Percentiles rank a stretch among this genome's conserved stretches.
phyloP scores from a whole-genome alignment of 2,888 invertebrate species.

The Caenorhabditis imperialis region DNA sequence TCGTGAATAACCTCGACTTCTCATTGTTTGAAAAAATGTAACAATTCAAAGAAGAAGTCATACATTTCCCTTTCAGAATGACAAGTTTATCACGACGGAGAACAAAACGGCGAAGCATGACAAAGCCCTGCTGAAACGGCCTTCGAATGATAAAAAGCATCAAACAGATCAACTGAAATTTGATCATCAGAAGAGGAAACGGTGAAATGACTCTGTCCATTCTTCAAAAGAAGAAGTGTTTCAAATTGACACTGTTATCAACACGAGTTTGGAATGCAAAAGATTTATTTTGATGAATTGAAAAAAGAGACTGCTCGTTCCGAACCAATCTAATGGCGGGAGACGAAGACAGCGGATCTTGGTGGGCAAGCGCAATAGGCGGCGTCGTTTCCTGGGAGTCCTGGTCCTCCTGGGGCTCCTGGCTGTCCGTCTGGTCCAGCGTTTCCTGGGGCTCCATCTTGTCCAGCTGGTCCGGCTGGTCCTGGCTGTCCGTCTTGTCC shows the following conservation, averaged over 20 bases:
- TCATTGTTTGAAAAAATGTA: background rate
- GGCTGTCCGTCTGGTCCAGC: slow-evolving; percentile 57
- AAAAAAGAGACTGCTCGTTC: slow-evolving; percentile 20
- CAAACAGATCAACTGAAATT: background rate
- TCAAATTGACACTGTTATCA: too few species aligned
- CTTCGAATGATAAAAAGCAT: background rate
- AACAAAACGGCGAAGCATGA: too few species aligned
- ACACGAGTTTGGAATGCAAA: slow-evolving; percentile 32
- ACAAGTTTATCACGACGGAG: background rate
- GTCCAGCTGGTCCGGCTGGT: slow-evolving; percentile 64
- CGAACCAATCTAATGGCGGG: slow-evolving; percentile 44
- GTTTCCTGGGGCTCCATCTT: slow-evolving; percentile 46
- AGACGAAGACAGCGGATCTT: slow-evolving; percentile 59
- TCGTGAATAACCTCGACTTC: background rate
- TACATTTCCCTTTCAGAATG: background rate
- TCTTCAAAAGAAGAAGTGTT: slow-evolving; percentile 3
- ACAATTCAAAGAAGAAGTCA: background rate
- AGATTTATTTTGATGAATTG: slow-evolving; percentile 27
- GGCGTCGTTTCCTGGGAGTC: slow-evolving; percentile 61
- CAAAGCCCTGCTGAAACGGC: background rate
- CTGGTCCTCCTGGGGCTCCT: slow-evolving; percentile 54
- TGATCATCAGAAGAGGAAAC: background rate
- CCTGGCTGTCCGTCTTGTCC: slow-evolving; percentile 61
- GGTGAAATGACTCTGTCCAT: background rate
- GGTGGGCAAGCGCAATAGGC: slow-evolving; percentile 67